Percentiles rank a stretch among this genome's conserved stretches.
phyloP scores from a whole-genome alignment of 1,140 invertebrate species.

The Zaprionus nigranus region DNA sequence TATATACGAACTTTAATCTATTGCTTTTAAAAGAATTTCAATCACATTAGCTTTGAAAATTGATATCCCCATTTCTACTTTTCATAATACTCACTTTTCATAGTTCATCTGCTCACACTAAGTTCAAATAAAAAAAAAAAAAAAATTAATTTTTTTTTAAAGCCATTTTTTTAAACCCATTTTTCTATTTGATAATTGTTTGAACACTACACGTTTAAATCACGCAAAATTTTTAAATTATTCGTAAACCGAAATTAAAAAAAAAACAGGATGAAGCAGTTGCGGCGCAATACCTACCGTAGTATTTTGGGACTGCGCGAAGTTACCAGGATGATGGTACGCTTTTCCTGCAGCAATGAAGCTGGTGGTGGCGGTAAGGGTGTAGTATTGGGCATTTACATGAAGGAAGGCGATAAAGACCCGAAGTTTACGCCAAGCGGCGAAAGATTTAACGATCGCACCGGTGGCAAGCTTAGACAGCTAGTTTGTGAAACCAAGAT shows the following conservation, averaged over 20 bases:
- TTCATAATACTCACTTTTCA: no score
- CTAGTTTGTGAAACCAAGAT: conserved; percentile 62
- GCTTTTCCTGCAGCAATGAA: conserved; percentile 23
- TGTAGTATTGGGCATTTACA: conserved; percentile 74
- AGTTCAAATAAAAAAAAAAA: conserved; percentile 14
- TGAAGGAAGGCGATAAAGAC: conserved; percentile 73
- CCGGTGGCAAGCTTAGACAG: conserved; percentile 66
- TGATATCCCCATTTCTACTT: background rate
- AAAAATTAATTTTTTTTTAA: conserved; percentile 1
- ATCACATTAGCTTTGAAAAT: conserved; percentile 27
- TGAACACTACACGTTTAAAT: background rate
- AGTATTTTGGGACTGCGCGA: conserved; percentile 1
- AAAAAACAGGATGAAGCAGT: conserved; percentile 34
- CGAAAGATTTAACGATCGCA: conserved; percentile 65
- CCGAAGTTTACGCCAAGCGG: conserved; percentile 66
- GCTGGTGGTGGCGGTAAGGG: conserved; percentile 48
- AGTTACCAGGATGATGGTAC: background rate
- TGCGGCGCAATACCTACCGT: conserved; percentile 14
- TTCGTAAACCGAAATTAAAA: background rate
- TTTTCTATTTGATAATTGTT: background rate
- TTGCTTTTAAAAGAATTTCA: background rate
- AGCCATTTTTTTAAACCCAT: conserved; percentile 5
- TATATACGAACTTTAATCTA: background rate
- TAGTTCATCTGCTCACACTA: conserved; percentile 5
- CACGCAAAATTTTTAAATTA: conserved; percentile 14